Evolutionary conservation across 2,113 vertebrate species (phyloP).

Genomic region (Phocoena sinus): DNA sequence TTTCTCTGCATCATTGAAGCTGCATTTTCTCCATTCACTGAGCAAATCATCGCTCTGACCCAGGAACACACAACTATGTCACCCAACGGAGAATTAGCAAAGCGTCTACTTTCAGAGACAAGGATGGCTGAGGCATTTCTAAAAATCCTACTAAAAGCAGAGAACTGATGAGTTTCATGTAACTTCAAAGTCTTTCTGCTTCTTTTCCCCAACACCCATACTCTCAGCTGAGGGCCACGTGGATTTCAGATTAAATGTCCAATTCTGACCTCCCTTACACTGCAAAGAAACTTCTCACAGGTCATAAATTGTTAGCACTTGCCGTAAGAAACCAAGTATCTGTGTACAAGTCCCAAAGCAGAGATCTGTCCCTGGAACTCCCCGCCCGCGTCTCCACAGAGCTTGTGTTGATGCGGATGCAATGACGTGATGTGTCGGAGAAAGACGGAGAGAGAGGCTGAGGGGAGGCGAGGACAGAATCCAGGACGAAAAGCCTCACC

Average conservation of each 20-base stretch:
- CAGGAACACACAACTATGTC: not conserved
- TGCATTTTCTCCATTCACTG: not conserved
- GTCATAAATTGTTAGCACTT: slow-evolving; percentile 46
- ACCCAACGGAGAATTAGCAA: not conserved
- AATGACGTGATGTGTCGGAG: not conserved
- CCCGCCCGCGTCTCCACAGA: rapidly evolving
- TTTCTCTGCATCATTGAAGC: not conserved
- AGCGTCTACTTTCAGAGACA: not conserved
- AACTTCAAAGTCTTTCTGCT: not conserved
- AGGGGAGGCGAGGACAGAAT: not conserved
- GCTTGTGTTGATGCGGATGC: rapidly evolving
- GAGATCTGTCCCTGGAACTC: not conserved
- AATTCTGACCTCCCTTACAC: slow-evolving; percentile 14
- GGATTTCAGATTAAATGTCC: slow-evolving; percentile 23
- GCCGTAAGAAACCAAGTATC: slow-evolving; percentile 21
- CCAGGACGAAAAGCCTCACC: not conserved
- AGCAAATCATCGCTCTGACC: not conserved
- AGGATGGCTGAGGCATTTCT: not conserved
- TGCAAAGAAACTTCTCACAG: slow-evolving; percentile 45
- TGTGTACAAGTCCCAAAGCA: not conserved
- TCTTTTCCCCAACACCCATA: not conserved
- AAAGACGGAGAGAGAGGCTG: not conserved
- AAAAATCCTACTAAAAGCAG: not conserved
- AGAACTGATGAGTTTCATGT: not conserved
- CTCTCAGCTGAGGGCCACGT: not conserved